Percentiles rank a stretch among this genome's conserved stretches.
phyloP scores from a whole-genome alignment of 2,797 vertebrate genomes.

The Bryconaethiops microstoma region DNA sequence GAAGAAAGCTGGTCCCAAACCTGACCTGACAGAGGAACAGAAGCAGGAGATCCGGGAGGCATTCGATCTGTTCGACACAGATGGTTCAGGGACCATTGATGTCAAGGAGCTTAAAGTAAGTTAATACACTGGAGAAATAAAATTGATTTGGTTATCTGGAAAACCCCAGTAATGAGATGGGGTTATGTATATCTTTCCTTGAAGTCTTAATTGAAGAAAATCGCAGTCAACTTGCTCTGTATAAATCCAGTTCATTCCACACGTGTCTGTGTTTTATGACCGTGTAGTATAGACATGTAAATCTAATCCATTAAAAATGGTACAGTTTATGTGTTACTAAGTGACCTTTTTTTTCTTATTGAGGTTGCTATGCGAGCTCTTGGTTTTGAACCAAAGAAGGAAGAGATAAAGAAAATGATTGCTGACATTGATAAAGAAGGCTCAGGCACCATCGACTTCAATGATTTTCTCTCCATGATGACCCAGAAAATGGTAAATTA shows the following conservation, averaged over 20 bases:
- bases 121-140: neutral
- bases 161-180: neutral
- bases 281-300: too few species aligned
- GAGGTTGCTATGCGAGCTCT: slow-evolving; percentile 94
- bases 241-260: neutral
- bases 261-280: too few species aligned
- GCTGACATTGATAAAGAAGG: slow-evolving; percentile 87
- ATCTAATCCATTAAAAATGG: too few species aligned
- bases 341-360: neutral
- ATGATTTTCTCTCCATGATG: slow-evolving; percentile 91
- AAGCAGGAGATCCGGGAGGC: slow-evolving; percentile 94
- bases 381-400: slow-evolving; percentile 96
- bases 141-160: neutral
- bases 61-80: slow-evolving; percentile 92
- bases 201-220: neutral
- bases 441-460: slow-evolving; percentile 85
- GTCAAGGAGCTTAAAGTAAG: slow-evolving; percentile 92
- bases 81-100: slow-evolving; percentile 89
- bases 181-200: neutral
- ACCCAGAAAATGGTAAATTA: slow-evolving; percentile 89
- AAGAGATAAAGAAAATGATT: slow-evolving; percentile 92
- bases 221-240: too few species aligned
- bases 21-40: slow-evolving; percentile 88
- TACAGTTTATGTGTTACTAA: too few species aligned
- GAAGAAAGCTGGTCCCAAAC: slow-evolving; percentile 80